phyloP scores from a whole-genome alignment of 2,113 vertebrate genomes.

The Willisornis vidua region DNA sequence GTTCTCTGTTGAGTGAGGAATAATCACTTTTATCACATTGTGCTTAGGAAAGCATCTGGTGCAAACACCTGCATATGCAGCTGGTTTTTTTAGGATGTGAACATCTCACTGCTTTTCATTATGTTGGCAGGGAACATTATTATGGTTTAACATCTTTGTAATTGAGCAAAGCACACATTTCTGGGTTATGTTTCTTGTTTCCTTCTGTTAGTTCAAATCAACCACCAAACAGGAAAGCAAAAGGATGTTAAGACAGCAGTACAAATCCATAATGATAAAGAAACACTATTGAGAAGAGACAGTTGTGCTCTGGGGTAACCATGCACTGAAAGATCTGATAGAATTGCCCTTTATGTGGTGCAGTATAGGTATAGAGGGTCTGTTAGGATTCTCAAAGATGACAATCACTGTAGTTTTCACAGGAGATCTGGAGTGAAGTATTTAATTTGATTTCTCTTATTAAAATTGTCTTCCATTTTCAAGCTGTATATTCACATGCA shows the following conservation, averaged over 20 bases:
- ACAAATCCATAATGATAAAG: not conserved
- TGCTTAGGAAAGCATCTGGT: constrained; percentile 64
- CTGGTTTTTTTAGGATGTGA: constrained; percentile 44
- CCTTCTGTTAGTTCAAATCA: constrained; percentile 3
- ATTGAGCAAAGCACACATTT: constrained; percentile 19
- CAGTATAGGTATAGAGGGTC: not conserved
- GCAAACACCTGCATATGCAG: constrained; percentile 64
- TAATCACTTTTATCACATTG: constrained; percentile 59
- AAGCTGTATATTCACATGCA: not conserved
- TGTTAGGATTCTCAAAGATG: not conserved
- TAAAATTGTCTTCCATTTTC: not conserved
- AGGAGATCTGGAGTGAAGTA: not conserved
- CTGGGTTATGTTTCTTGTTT: not conserved
- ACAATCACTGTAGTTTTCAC: not conserved
- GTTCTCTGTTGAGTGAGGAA: constrained; percentile 47
- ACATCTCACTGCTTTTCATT: constrained; percentile 51
- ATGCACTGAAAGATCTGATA: not conserved
- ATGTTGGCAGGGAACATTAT: not conserved
- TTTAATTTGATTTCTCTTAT: not conserved
- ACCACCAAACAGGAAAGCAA: not conserved
- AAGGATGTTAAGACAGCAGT: not conserved
- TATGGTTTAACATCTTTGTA: constrained; percentile 35
- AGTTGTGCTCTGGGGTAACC: not conserved
- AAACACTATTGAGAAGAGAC: not conserved
- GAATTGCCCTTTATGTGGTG: not conserved